Conservation (phyloP, 2,113 vertebrate genomes). For the Amphiprion ocellaris region DNA sequence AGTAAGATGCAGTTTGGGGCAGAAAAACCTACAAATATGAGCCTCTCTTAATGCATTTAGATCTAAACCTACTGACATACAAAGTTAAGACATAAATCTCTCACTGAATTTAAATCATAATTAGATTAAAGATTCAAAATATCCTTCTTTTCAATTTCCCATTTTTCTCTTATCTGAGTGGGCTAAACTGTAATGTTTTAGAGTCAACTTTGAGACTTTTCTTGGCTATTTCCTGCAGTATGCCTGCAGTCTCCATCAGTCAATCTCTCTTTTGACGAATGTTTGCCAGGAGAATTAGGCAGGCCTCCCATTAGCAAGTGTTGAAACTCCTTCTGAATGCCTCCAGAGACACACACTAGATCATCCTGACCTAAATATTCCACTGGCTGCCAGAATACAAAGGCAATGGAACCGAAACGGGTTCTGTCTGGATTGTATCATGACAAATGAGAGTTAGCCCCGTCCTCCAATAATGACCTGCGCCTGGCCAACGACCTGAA, state of each 20-base stretch:
- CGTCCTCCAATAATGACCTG: background rate
- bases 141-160: too few relatives aligned
- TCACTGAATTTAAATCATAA: too few relatives aligned
- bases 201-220: background rate
- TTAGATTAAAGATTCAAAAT: too few relatives aligned
- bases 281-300: constrained; percentile 50
- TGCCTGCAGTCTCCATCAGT: background rate
- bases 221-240: background rate
- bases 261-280: constrained; percentile 21
- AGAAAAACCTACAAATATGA: too few relatives aligned
- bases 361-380: constrained; percentile 61
- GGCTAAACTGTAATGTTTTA: background rate
- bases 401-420: background rate
- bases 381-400: constrained; percentile 7
- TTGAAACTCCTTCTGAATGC: constrained; percentile 41
- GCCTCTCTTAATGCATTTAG: too few relatives aligned
- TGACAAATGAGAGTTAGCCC: background rate
- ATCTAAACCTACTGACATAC: too few relatives aligned
- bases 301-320: constrained; percentile 36
- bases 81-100: too few relatives aligned
- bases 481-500: background rate
- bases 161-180: too few relatives aligned
- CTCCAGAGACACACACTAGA: constrained; percentile 34
- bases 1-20: too few relatives aligned
- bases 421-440: background rate